phyloP scores from a whole-genome alignment of 2,797 vertebrate genomes.

The Parotocinclus haroldoi region DNA sequence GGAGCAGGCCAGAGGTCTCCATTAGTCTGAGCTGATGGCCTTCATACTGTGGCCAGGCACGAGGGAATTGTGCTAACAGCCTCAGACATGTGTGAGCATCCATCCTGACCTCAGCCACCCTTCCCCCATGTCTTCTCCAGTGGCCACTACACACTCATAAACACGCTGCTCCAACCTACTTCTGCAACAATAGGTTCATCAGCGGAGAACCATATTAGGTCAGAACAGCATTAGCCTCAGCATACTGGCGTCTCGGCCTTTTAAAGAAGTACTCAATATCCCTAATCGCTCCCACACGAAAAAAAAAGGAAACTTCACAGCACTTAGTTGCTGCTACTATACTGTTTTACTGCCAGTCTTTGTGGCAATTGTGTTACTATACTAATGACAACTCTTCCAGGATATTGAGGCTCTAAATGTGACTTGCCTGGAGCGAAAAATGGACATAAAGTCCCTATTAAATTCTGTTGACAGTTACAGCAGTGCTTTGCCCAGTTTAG shows the following conservation, averaged over 20 bases:
- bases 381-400: constrained; percentile 27
- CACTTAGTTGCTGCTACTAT: constrained; percentile 13
- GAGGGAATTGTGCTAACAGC: constrained; percentile 45
- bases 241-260: constrained; percentile 6
- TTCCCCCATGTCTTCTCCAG: constrained; percentile 6
- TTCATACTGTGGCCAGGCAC: constrained; percentile 43
- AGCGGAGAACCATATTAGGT: constrained; percentile 25
- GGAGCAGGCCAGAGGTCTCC: constrained; percentile 62
- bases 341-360: constrained; percentile 20
- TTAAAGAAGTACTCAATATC: constrained; percentile 9
- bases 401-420: too few relatives aligned
- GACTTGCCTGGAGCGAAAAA: neutral
- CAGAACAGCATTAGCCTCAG: constrained; percentile 27
- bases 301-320: constrained; percentile 13
- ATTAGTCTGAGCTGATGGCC: constrained; percentile 57
- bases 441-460: too few relatives aligned
- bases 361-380: constrained; percentile 17
- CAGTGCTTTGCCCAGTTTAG: too few relatives aligned
- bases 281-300: constrained; percentile 20
- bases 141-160: constrained; percentile 10
- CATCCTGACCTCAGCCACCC: constrained; percentile 20
- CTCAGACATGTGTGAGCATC: constrained; percentile 32
- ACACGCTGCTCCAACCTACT: constrained; percentile 6
- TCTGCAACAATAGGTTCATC: constrained; percentile 18
- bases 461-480: too few relatives aligned